Evolutionary conservation across 1,140 invertebrate genomes (phyloP), one percentile per base, ranked within the genome.

Genomic region (Medauroidea extradentata): DNA sequence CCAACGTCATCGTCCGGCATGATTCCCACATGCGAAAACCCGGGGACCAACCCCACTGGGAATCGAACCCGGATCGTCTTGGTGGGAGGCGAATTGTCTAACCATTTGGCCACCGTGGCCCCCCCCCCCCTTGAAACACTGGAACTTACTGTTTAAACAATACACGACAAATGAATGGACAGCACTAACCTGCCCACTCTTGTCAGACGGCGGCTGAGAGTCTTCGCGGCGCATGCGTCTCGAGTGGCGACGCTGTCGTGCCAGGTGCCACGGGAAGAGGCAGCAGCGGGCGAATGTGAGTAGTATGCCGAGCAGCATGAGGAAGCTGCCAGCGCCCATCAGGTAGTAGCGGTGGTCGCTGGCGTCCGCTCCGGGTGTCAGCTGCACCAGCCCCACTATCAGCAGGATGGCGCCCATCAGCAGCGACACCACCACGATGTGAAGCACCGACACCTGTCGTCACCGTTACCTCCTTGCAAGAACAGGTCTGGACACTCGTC

Each of bases 311-410:
- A 78, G 64, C 5, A 79, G 75, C 7, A 87, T 75, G 7, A 87
- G 73, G 43, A 80, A 75, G 29, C 77, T 78, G 2, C 86, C 86
- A 29, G 82, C 81, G 27, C 83, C 81, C 65, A 89, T 81, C 60
- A 89, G 79, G 67, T 83, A 81, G 69, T 85, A 85, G 63, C 85
- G 82, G 70, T 90, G 86, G 65, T 87, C 85, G 18, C 84, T 85
- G 19, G 87, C 87, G 65, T 88, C 88, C 25, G 89, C 88, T 41
- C 87, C 87, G 18, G 89, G 89, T 18, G 86, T 87, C 65, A 91
- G 76, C 75, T 91, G 89, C 60, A 91, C 88, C 67, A 91, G 75
- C 59, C 88, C 88, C 66, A 90, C 88, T 50, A 91, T 85, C 57
- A 91, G 74, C 42, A 90, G 81, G 64, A 90, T 85, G 63, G 86